phyloP scores from a whole-genome alignment of 2,888 invertebrate species.

The Stegana nigrithorax region DNA sequence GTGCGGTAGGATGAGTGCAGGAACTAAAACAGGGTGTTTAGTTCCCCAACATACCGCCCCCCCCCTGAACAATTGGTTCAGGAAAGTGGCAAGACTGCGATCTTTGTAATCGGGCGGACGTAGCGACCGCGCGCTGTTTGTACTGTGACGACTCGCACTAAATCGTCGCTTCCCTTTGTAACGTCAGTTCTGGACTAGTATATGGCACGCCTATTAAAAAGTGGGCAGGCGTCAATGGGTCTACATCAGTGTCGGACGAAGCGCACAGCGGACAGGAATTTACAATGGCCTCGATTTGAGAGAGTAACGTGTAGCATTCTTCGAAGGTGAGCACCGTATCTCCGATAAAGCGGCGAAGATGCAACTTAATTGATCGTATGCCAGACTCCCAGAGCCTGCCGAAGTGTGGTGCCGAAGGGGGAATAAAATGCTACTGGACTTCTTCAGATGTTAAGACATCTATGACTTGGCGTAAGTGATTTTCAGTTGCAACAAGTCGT shows the following conservation, averaged over 20 bases:
- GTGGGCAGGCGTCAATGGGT: constrained; percentile 1
- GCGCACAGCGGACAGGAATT: constrained; percentile 20
- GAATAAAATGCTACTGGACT: constrained; percentile 13
- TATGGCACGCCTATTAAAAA: not conserved
- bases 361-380: constrained; percentile 12
- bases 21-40: too few species aligned
- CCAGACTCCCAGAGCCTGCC: constrained; percentile 18
- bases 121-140: not conserved
- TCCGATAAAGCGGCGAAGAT: constrained; percentile 19
- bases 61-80: not conserved
- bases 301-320: constrained; percentile 18
- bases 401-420: constrained; percentile 13
- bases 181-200: not conserved
- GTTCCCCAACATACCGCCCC: not conserved
- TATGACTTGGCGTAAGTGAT: too few species aligned
- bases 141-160: not conserved
- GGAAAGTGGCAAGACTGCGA: not conserved
- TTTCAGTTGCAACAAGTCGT: too few species aligned
- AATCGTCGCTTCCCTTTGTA: not conserved
- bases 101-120: not conserved
- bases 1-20: too few species aligned
- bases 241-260: constrained; percentile 9
- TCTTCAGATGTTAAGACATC: constrained; percentile 8
- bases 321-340: constrained; percentile 14
- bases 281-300: constrained; percentile 21